Evolutionary conservation across 2,113 vertebrate species (phyloP), one percentile per base, ranked within the genome.

Genomic region (Rhizomys pruinosus): DNA sequence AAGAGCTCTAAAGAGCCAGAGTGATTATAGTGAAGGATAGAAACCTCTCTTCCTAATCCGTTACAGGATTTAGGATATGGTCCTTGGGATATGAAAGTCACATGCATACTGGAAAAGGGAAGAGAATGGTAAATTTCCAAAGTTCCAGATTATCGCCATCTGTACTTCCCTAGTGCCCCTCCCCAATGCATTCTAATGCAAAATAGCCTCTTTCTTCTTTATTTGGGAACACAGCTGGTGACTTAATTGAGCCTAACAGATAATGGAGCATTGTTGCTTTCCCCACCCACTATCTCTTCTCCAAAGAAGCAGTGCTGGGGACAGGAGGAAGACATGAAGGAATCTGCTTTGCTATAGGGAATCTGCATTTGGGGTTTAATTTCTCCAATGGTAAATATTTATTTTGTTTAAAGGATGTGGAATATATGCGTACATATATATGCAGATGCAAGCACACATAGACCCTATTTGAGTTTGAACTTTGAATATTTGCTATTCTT

Each of bases 151-250:
- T 97, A 73, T 59, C 86, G 93, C 90, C 97, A 97, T 97, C 88
- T 97, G 90, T 69, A 96, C 68, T 85, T 96, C 80, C 79, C 52
- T 23, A 69, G 69, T 57, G 55, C 74, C 59, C 12, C 23, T 93
- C n/a, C 68, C 92, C 61, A 95, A 94, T 93, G 91, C 34, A 77
- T 95, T 97, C 93, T 66, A 85, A 95, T 93, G 47, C 84, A 93
- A 61, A 95, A 89, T 25, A 96, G 63, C 37, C 95, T 96, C 74
- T 78, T 96, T 87, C 76, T 86, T 96, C 61, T 96, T 97, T 96
- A 96, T 93, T 97, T 96, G 97, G 89, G 66, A 97, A 63, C 76
- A 93, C 92, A 96, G 96, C 84, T 97, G 89, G 94, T 96, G 69
- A 92, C 92, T 94, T 97, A 97, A 96, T 96, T 94, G 91, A 97